Conservation (phyloP, 1,140 invertebrate species). For the Macrotrachela quadricornifera region DNA sequence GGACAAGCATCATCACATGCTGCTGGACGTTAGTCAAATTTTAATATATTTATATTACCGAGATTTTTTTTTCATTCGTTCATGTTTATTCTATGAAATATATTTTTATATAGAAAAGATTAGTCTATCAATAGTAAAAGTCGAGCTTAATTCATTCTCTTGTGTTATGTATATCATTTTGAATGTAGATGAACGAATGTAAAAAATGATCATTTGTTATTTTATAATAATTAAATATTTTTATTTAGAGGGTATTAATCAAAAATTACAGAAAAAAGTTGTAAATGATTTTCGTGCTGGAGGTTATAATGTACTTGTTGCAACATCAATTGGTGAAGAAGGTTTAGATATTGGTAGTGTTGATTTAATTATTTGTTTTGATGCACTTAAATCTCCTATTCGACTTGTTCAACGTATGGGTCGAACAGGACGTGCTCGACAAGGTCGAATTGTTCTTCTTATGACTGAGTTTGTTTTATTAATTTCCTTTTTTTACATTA, state of each 20-base stretch:
- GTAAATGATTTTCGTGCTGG: conserved; percentile 52
- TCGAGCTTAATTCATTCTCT: no score
- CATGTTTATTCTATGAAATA: no score
- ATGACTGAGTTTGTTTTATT: conserved; percentile 41
- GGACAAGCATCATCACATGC: conserved; percentile 41
- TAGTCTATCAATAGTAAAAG: no score
- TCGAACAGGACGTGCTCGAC: conserved; percentile 53
- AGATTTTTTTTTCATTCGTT: no score
- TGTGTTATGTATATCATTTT: no score
- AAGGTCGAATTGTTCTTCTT: conserved; percentile 57
- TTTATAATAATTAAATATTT: no score
- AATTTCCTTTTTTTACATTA: no score
- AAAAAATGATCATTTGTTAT: neutral
- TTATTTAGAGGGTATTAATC: conserved; percentile 35
- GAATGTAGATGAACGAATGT: no score
- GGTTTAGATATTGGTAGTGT: conserved; percentile 84
- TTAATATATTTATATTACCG: no score
- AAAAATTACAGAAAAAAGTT: conserved; percentile 46
- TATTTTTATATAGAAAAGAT: no score
- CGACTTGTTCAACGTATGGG: conserved; percentile 64
- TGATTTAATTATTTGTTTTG: conserved; percentile 78
- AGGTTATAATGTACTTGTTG: conserved; percentile 54
- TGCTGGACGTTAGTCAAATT: neutral
- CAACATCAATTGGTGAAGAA: conserved; percentile 82
- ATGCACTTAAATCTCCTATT: conserved; percentile 63